A percentile compares a stretch with the other conserved stretches of the same genome.
These are phyloP conservation scores for Heterohyrax brucei DNA, from an alignment of 2,797 vertebrate genomes.

Conservation along the genomic window DNA sequence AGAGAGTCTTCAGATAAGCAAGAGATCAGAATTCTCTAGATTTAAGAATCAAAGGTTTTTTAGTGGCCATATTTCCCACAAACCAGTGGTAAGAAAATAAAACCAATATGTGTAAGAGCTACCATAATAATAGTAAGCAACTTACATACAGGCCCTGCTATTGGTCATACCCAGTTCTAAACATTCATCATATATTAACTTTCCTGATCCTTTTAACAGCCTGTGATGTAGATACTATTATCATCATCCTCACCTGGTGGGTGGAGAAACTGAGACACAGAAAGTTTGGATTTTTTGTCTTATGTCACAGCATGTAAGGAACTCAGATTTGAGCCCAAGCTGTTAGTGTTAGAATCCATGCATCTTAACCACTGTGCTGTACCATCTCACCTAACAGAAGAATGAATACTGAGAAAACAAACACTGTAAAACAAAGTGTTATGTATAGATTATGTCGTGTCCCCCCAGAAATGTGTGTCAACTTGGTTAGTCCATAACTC, in stretches of 20 bases:
- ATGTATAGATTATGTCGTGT: too few species aligned
- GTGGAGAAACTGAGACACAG: too few species aligned
- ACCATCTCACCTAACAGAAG: not conserved
- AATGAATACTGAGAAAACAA: too few species aligned
- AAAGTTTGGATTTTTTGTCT: not conserved
- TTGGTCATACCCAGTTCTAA: not conserved
- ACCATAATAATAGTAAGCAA: not conserved
- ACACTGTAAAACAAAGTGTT: too few species aligned
- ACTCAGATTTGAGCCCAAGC: not conserved
- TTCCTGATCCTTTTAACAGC: not conserved
- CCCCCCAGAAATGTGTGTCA: too few species aligned
- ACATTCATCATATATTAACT: not conserved
- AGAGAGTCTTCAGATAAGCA: not conserved
- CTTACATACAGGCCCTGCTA: not conserved
- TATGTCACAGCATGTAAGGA: not conserved
- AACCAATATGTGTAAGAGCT: not conserved
- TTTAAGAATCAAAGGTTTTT: not conserved
- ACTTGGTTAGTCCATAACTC: too few species aligned
- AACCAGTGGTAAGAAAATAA: not conserved
- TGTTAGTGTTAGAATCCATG: not conserved
- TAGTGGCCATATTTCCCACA: not conserved
- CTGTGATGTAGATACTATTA: too few species aligned
- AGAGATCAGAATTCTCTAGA: not conserved
- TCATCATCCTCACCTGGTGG: too few species aligned
- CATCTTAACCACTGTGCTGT: not conserved